These are phyloP conservation scores for Cinclus cinclus DNA, from an alignment of 2,113 vertebrate species.

Conservation along the genomic window DNA sequence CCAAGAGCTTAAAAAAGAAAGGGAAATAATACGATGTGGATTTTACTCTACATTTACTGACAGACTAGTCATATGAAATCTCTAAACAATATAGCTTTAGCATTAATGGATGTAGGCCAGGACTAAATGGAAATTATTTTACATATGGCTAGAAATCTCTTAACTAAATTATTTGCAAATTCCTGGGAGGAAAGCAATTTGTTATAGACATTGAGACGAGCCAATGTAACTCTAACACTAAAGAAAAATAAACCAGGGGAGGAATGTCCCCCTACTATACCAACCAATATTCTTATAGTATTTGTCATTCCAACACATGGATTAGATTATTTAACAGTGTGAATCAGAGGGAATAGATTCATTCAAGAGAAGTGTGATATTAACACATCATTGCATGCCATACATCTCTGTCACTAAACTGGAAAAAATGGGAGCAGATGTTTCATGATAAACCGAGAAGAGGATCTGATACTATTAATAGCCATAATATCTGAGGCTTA, in stretches of 20 bases:
- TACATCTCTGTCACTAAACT: conserved; percentile 66
- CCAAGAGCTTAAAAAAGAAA: background rate
- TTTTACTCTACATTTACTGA: conserved; percentile 51
- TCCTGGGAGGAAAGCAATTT: conserved; percentile 65
- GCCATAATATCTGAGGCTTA: conserved; percentile 18
- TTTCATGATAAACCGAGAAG: conserved; percentile 62
- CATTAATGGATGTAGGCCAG: conserved; percentile 29
- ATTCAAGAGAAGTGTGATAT: conserved; percentile 57
- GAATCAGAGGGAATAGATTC: conserved; percentile 64
- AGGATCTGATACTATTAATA: conserved; percentile 59
- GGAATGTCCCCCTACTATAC: conserved; percentile 41
- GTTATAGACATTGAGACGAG: conserved; percentile 51
- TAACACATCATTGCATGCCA: conserved; percentile 53
- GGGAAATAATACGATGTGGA: background rate
- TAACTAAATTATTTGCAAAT: conserved; percentile 71
- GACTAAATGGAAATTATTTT: conserved; percentile 32
- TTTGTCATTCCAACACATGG: conserved; percentile 49
- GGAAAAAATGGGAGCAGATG: conserved; percentile 67
- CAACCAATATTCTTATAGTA: conserved; percentile 46
- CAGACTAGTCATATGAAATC: conserved; percentile 17
- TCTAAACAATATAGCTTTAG: conserved; percentile 47
- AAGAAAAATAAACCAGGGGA: conserved; percentile 73
- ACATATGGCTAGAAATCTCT: conserved; percentile 38
- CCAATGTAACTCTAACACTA: conserved; percentile 41
- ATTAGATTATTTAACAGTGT: conserved; percentile 67